A percentile compares a stretch with the other conserved stretches of the same genome.
Evolutionary conservation across 1,140 invertebrate species (phyloP).

Genomic region (Camponotus floridanus): DNA sequence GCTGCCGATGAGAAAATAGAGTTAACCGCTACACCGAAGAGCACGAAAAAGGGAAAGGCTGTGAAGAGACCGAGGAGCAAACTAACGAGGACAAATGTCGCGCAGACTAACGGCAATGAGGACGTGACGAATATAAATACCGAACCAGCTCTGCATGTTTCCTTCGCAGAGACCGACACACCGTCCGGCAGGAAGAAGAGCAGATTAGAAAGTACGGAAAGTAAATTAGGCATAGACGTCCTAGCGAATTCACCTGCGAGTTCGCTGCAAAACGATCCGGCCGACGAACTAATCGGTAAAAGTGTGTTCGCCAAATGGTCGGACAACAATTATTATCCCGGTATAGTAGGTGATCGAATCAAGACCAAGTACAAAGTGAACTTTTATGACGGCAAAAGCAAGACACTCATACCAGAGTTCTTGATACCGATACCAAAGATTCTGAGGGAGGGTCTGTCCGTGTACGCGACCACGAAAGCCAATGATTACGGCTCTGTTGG

Average conservation of each 20-base stretch:
- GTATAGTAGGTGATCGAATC: slow-evolving; percentile 85
- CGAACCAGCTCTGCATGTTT: background rate
- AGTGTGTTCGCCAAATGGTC: slow-evolving; percentile 89
- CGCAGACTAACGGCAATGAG: slow-evolving; percentile 22
- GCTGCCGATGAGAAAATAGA: background rate
- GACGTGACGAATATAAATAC: background rate
- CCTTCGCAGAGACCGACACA: background rate
- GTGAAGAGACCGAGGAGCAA: slow-evolving; percentile 65
- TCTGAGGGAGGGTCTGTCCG: slow-evolving; percentile 78
- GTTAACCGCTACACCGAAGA: slow-evolving; percentile 42
- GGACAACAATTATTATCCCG: slow-evolving; percentile 89
- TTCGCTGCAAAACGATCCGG: background rate
- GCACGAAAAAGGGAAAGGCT: slow-evolving; percentile 51
- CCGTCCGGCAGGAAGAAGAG: slow-evolving; percentile 46
- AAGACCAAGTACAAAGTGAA: slow-evolving; percentile 88
- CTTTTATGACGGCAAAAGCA: slow-evolving; percentile 88
- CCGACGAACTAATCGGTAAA: slow-evolving; percentile 82
- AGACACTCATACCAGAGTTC: slow-evolving; percentile 87
- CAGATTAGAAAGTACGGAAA: slow-evolving; percentile 40
- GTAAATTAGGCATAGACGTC: background rate
- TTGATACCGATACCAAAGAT: slow-evolving; percentile 83
- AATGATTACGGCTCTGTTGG: slow-evolving; percentile 78
- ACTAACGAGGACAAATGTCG: background rate
- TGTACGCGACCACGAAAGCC: slow-evolving; percentile 77
- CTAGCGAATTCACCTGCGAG: background rate